Base-by-base conservation (phyloP, 1,140 invertebrate species). In the Schlechtendalia chinensis region DNA sequence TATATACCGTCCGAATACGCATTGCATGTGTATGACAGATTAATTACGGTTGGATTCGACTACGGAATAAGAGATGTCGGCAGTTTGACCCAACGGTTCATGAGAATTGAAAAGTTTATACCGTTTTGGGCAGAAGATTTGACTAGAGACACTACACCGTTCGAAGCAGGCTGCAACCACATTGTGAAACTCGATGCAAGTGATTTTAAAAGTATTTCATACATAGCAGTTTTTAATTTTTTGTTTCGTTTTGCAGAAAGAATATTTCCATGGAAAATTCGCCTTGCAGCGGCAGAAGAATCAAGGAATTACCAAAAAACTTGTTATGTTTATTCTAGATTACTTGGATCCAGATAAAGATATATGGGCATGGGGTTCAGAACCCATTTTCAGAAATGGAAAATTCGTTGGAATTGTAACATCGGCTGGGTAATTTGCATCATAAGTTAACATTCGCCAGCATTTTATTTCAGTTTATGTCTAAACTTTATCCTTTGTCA, bases 1-100 rank as follows among this genome's bases (percentile, higher is more conserved):
- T 94, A 94, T 84, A 90, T 95, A 81, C 93, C 93, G 27, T 89
- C 90, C 8, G 89, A 93, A 87, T 93, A 93, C 86, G 92, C 93
- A 6, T 86, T 94, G 12, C 92, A 94, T 84, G 91, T 94, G 1
- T 95, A 94, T 84, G 90, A 93, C 82, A 88, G 88, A 82, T 85
- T 95, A 65, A 90, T 93, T 85, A 86, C 86, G 17, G 86, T 88
- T 61, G 89, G 89, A 0, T 85, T 84, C 83, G 89, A 90, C 84
- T 94, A 94, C 85, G 91, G 91, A 54, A 88, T 91, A 6, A 85
- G 89, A 65, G 91, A 94, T 85, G 92, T 91, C 75, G 93, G 93
- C 1, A 90, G 90, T 84, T 89, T 91, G 77, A 92, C 93, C 1
- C 90, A 94, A 84, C 86, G 93, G 82, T 91, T 91, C 67, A 89